Conservation (phyloP, 2,797 vertebrate genomes). For the Lophius americanus region DNA sequence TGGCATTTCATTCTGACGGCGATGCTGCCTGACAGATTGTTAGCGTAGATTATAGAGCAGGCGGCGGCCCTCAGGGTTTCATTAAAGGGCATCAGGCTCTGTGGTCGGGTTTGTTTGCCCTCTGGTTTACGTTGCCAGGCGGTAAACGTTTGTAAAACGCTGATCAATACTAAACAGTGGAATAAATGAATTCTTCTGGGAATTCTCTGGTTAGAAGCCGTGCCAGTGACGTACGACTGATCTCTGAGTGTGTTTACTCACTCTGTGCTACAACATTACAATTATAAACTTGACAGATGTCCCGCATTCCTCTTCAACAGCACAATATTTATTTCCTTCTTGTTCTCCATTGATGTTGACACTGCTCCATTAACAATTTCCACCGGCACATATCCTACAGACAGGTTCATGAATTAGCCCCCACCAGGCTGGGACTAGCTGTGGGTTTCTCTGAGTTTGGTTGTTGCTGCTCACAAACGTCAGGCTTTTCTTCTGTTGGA, state of each 20-base stretch:
- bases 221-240: conserved; percentile 58
- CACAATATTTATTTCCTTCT: conserved; percentile 48
- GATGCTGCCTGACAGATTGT: conserved; percentile 63
- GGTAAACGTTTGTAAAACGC: conserved; percentile 60
- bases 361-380: conserved; percentile 50
- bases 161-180: conserved; percentile 70
- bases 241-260: conserved; percentile 32
- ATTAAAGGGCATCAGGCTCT: conserved; percentile 60
- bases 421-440: conserved; percentile 66
- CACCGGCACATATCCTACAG: conserved; percentile 55
- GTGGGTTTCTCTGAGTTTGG: conserved; percentile 73
- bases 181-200: conserved; percentile 65
- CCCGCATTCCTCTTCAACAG: conserved; percentile 50
- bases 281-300: conserved; percentile 28
- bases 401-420: conserved; percentile 44
- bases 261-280: conserved; percentile 32
- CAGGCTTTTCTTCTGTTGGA: conserved; percentile 60
- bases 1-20: conserved; percentile 44
- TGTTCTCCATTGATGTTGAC: conserved; percentile 54
- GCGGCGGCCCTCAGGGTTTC: conserved; percentile 42
- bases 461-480: conserved; percentile 70
- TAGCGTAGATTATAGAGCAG: conserved; percentile 58
- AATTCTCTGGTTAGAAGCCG: conserved; percentile 55
- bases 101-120: conserved; percentile 70
- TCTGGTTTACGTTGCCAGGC: conserved; percentile 69